Evolutionary conservation across 2,113 vertebrate species (phyloP), one percentile per base, ranked within the genome.

Genomic region (Noturus placidus): DNA sequence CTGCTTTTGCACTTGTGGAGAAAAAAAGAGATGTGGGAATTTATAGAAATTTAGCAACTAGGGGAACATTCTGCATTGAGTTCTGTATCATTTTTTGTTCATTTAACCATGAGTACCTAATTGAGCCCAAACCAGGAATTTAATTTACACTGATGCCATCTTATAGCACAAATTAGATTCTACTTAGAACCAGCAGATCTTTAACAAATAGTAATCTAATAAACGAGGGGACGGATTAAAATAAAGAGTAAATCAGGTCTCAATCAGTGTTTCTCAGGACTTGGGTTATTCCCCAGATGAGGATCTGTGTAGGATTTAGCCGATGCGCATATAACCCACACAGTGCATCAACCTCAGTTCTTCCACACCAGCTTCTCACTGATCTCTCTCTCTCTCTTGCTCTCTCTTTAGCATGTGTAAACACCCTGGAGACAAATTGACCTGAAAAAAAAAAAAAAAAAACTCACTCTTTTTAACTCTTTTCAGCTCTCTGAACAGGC

Each of bases 371-470:
- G 78, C 90, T 89, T 86, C 87, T 91, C 42, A 67, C 90, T 90
- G 88, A 93, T 95, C 88, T 89, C 79, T 93, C 91, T 92, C 84
- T 91, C 52, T 38, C 78, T 91, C 52, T 38, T 54, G 35, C 90
- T 93, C 90, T 93, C 87, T 92, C 74, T 87, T 94, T 92, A 92
- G 85, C 91, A 94, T 92, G 89, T 87, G 89, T 87, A 90, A 87
- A 91, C 89, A 92, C 94, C 93, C 94, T 85, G 83, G 93, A 95
- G 94, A 93, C 85, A 90, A 87, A 89, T 86, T 94, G 94, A 94
- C 94, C 94, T 94, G 92, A 86, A 94, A 94, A 94, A 93, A 89
- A 93, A 89, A 86, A 94, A 94, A 94, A 93, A 89, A 93, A 89
- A 93, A 20, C 42, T 19, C 74, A 87, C 57, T 89, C 69, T 89